Percentiles rank a stretch among this genome's conserved stretches.
Conservation (phyloP, 2,113 vertebrate species). For the Cranoglanis bouderius region DNA sequence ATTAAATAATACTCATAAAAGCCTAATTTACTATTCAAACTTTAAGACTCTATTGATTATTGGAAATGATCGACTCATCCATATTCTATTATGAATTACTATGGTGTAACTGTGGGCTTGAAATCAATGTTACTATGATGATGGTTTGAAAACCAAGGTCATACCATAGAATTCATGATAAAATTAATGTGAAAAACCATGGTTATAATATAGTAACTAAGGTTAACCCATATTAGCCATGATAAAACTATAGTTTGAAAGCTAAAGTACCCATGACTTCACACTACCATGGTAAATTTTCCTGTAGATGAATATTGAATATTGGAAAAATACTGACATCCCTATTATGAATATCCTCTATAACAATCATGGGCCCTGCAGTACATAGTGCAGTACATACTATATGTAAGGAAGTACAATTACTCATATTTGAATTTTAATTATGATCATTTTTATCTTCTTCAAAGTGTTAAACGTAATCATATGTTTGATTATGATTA, state of each 20-base stretch:
- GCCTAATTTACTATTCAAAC: too few relatives aligned
- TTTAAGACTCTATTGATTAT: background rate
- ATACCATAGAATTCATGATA: background rate
- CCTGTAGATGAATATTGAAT: background rate
- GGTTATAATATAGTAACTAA: background rate
- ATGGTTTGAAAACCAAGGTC: background rate
- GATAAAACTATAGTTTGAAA: background rate
- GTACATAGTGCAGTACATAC: background rate
- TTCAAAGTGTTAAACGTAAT: background rate
- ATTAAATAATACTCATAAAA: background rate
- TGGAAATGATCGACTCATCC: background rate
- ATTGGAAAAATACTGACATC: background rate
- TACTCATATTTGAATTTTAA: background rate
- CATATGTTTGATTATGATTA: too few relatives aligned
- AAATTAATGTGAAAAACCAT: background rate
- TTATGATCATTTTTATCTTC: background rate
- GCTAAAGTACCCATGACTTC: background rate
- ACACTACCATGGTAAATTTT: background rate
- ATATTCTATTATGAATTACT: background rate
- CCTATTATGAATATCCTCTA: background rate
- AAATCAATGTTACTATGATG: background rate
- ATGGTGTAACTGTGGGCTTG: background rate
- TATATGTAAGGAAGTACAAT: background rate
- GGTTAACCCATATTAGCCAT: background rate
- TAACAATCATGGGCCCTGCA: background rate